Evolutionary conservation across 2,113 vertebrate species (phyloP).

Genomic region (Noturus placidus): DNA sequence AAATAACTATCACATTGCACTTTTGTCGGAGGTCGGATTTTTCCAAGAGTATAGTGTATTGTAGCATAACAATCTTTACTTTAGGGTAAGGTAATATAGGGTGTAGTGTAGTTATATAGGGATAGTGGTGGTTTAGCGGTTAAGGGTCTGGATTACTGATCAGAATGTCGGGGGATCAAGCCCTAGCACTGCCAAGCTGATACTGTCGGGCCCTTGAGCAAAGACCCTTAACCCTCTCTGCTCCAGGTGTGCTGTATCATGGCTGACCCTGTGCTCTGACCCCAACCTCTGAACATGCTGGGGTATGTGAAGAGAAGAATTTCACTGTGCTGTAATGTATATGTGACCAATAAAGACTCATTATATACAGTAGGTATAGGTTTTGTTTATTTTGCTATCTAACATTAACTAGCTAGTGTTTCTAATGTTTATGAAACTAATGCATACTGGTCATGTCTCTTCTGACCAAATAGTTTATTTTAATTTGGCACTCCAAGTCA

Average conservation of each 20-base stretch:
- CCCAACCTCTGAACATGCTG: no score
- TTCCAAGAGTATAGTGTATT: background rate
- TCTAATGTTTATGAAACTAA: background rate
- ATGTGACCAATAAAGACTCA: no score
- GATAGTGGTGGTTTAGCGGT: no score
- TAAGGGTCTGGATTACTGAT: no score
- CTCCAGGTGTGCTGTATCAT: no score
- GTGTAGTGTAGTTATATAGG: background rate
- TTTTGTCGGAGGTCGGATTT: background rate
- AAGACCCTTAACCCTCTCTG: no score
- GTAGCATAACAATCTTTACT: background rate
- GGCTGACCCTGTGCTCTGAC: no score
- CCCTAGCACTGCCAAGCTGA: no score
- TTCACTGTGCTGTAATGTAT: no score
- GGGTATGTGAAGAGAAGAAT: no score
- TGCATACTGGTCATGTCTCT: background rate
- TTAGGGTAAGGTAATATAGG: background rate
- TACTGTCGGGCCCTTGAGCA: no score
- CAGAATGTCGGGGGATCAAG: no score
- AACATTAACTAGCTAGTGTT: background rate
- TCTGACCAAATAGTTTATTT: background rate
- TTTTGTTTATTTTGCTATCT: background rate
- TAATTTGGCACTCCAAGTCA: background rate
- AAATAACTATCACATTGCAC: background rate
- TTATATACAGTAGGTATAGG: background rate